Base-by-base conservation (phyloP, 2,888 invertebrate genomes). In the Hirtodrosophila cameraria region DNA sequence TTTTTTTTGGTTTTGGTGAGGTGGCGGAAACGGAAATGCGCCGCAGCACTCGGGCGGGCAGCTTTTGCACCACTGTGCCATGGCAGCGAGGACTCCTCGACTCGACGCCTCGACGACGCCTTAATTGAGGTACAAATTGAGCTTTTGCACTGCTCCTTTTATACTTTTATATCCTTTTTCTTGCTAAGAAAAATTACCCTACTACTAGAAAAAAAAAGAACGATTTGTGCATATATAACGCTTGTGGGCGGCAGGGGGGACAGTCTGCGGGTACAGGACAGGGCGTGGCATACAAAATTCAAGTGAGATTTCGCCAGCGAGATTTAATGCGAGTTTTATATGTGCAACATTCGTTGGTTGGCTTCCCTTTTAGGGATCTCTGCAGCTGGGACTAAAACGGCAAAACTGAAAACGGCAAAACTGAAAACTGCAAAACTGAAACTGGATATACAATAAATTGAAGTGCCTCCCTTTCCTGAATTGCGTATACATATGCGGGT, bases 101-200 rank as follows among this genome's bases (percentile, higher is more conserved):
- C 38, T 38, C 18, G 12, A 36, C 42, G 62, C 57, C 58, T 53
- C 61, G 75, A 63, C 78, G 75, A 77, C 84, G 77, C 86, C 86
- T 86, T 88, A 88, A 88, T 88, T 88, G 88, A 88, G 87, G 88
- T 86, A 85, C 88, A 87, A 88, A 88, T 88, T 84, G 77, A 86
- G 84, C 75, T 80, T 80, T 88, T 84, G 71, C 53, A 15, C 25
- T 20, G 28, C 20, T 57, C 9, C 28, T 39, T 33, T 45, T 45
- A 23, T 48, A 13, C 28, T 39, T 33, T 45, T 45, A 23, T 48
- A 13, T 36, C 7, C 25, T 62, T 30, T 30, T 43, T 45, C 35
- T 25, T 18, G 28, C 48, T 48, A 35, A 68, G 71, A 72, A 68
- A 75, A 67, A 77, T 70, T 70, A 45, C 55, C 39, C 72, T 72